Base-by-base conservation (phyloP, 2,888 invertebrate species). In the Apodemia mormo region DNA sequence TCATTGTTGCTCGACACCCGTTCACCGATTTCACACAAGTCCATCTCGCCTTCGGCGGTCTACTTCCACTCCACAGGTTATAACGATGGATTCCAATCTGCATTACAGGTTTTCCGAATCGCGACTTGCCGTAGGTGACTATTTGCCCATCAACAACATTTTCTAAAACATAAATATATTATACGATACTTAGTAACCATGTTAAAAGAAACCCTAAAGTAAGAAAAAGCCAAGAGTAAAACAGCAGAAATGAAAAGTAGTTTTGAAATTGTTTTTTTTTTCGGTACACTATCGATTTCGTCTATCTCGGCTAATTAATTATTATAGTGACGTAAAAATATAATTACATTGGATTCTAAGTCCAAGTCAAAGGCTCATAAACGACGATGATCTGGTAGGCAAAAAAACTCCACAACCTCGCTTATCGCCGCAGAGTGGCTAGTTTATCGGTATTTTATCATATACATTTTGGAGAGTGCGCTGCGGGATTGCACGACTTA, bases 1-100 rank as follows among this genome's bases (percentile, higher is more conserved):
- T 68, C 52, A 80, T 70, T 29, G 73, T 72, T 12, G 82, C 80
- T 29, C 74, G 78, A 49, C 77, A 83, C 7, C 76, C 74, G 45
- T 71, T 73, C 22, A 76, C 72, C 29, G 72, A 71, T 30, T 71
- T 77, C 7, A 74, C 74, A 58, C 75, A 72, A 10, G 64, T 77
- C 82, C 82, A 82, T 10, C 76, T 73, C 6, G 67, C 72, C 33
- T 72, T 75, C 0, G 75, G 75, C 0, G 85, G 85, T 3, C 76
- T 78, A 14, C 84, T 79, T 56, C 85, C 84, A 54, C 80, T 78
- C 52, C 85, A 77, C 67, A 80, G 81, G 72, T 86, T 85, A 73
- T 85, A 87, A 66, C 86, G 79, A 68, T 85, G 80, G 3, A 78
- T 80, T 0, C 84, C 86, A 0, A 86, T 73, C 65, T 85, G 84